Evolutionary conservation across 2,797 vertebrate genomes (phyloP).

Genomic region (Siniperca obscura): DNA sequence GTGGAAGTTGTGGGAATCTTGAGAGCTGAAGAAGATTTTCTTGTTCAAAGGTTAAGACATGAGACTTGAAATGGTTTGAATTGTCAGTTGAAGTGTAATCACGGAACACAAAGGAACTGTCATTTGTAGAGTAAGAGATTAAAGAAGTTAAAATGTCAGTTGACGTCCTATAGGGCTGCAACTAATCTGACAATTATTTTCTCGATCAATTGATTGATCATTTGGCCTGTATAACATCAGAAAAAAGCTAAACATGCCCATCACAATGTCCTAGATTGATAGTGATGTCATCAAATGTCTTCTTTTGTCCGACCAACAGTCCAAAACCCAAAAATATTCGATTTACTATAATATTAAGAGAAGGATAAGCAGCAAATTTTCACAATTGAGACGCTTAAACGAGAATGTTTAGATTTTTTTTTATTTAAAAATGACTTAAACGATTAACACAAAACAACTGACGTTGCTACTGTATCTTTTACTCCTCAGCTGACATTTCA

Average conservation of each 20-base stretch:
- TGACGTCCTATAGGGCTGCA: neutral
- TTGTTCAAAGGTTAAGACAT: neutral
- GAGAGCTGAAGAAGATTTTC: neutral
- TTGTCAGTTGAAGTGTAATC: neutral
- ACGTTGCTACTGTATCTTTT: no score
- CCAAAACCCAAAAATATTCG: no score
- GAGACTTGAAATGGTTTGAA: neutral
- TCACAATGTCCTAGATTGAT: neutral
- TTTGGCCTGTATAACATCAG: neutral
- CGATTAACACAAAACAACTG: no score
- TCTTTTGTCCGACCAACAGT: neutral
- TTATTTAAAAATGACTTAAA: no score
- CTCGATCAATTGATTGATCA: no score
- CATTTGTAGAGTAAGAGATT: neutral
- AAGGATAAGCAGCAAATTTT: neutral
- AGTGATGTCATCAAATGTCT: neutral
- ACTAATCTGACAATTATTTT: neutral
- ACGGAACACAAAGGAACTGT: neutral
- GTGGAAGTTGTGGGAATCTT: neutral
- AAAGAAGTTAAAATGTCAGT: constrained; percentile 1
- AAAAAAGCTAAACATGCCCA: neutral
- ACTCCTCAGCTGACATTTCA: no score
- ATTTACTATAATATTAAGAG: neutral
- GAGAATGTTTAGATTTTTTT: no score
- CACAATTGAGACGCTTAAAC: neutral